These are phyloP conservation scores for Rhyzopertha dominica DNA, from an alignment of 1,140 invertebrate species.

Conservation along the genomic window DNA sequence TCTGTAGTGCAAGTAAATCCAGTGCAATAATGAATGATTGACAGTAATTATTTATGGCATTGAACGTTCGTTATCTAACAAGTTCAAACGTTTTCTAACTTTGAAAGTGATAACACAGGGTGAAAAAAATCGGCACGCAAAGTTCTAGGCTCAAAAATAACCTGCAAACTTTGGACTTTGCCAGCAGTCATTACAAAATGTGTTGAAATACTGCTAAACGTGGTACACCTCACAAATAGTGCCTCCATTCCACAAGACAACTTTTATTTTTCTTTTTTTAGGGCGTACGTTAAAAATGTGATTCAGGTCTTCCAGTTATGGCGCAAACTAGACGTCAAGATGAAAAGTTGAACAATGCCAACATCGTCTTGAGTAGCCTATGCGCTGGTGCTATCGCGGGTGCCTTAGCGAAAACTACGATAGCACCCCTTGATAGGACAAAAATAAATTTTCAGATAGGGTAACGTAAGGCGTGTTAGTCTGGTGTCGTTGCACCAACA, in stretches of 20 bases:
- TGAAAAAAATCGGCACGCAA: too few species aligned
- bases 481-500: too few species aligned
- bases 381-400: constrained; percentile 84
- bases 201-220: too few species aligned
- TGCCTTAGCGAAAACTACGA: constrained; percentile 89
- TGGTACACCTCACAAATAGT: constrained; percentile 9
- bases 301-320: constrained; percentile 26
- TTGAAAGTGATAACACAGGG: too few species aligned
- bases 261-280: neutral
- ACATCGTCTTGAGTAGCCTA: constrained; percentile 64
- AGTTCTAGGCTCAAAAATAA: too few species aligned
- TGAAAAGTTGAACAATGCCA: constrained; percentile 42
- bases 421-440: constrained; percentile 94
- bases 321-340: constrained; percentile 20
- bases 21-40: too few species aligned
- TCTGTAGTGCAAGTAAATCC: too few species aligned
- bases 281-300: neutral
- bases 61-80: too few species aligned
- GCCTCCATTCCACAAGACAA: constrained; percentile 12
- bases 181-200: too few species aligned
- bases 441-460: constrained; percentile 97
- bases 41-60: too few species aligned
- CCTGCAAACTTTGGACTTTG: too few species aligned
- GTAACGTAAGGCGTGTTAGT: constrained; percentile 43
- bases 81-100: too few species aligned